phyloP scores from a whole-genome alignment of 30 jellyfish, hydroid and myxozoan genomes.

The Catostylus mosaicus region DNA sequence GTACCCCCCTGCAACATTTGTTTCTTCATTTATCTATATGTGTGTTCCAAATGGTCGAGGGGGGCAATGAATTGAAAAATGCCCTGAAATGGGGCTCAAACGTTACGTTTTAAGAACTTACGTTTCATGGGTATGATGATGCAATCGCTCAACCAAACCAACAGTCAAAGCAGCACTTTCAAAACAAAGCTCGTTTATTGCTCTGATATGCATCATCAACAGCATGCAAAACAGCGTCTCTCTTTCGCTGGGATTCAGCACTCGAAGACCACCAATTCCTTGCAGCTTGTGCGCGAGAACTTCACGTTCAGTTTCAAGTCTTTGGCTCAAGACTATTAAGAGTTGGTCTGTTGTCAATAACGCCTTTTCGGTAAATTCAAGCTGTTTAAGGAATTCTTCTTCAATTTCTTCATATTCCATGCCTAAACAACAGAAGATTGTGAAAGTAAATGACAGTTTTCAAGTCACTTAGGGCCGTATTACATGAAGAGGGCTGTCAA shows the following conservation, averaged over 20 bases:
- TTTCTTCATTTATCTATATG: too few relatives aligned
- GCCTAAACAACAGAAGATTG: constrained; percentile 40
- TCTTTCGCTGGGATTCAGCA: constrained; percentile 78
- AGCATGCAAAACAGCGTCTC: constrained; percentile 58
- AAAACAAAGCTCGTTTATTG: constrained; percentile 71
- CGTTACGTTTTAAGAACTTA: constrained; percentile 6
- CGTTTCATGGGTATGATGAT: constrained; percentile 62
- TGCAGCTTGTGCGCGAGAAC: constrained; percentile 54
- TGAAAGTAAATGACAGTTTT: too few relatives aligned
- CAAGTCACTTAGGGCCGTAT: too few relatives aligned
- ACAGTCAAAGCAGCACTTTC: constrained; percentile 69
- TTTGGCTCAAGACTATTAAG: constrained; percentile 47
- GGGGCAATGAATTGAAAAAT: too few relatives aligned
- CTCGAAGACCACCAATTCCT: constrained; percentile 67
- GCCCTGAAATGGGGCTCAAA: too few relatives aligned
- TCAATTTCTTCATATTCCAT: constrained; percentile 69
- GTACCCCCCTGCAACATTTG: too few relatives aligned
- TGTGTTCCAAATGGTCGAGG: too few relatives aligned
- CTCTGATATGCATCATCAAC: constrained; percentile 66
- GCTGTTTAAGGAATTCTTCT: constrained; percentile 67
- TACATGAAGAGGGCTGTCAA: too few relatives aligned
- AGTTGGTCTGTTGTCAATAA: constrained; percentile 72
- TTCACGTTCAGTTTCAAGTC: constrained; percentile 73
- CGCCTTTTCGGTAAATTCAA: constrained; percentile 51
- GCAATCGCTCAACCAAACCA: constrained; percentile 85